phyloP scores from a whole-genome alignment of 2,113 vertebrate species.

The Mystacornis crossleyi region DNA sequence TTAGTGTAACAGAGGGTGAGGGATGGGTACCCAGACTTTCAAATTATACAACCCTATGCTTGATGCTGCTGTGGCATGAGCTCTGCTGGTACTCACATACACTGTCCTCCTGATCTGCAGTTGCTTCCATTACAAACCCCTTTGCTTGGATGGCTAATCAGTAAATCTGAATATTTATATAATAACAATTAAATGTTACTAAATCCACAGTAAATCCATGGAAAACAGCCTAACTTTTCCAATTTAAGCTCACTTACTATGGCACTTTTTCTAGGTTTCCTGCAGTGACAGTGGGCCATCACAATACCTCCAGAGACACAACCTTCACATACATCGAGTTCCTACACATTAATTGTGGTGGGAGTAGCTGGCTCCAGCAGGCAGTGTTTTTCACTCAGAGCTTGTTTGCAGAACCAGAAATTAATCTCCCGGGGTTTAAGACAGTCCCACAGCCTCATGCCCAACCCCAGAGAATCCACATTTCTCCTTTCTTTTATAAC shows the following conservation, averaged over 20 bases:
- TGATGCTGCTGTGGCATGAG: not conserved
- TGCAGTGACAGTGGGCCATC: not conserved
- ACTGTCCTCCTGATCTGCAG: not conserved
- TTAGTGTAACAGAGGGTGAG: not conserved
- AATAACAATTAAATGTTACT: not conserved
- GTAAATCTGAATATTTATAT: not conserved
- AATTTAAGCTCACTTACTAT: not conserved
- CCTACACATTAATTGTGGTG: not conserved
- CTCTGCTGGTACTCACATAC: not conserved
- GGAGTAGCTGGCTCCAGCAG: not conserved
- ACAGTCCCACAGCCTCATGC: not conserved
- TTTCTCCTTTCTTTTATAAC: not conserved
- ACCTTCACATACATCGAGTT: accelerated
- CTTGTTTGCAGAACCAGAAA: not conserved
- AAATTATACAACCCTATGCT: not conserved
- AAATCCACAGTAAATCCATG: not conserved
- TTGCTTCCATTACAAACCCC: not conserved
- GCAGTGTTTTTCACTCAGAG: not conserved
- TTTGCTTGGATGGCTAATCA: not conserved
- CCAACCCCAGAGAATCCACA: not conserved
- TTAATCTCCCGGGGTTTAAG: not conserved
- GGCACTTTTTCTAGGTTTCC: not conserved
- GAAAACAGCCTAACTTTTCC: not conserved
- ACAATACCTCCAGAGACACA: not conserved
- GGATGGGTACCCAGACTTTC: not conserved